Conservation (phyloP, 2,797 vertebrate genomes). For the Lophius americanus region DNA sequence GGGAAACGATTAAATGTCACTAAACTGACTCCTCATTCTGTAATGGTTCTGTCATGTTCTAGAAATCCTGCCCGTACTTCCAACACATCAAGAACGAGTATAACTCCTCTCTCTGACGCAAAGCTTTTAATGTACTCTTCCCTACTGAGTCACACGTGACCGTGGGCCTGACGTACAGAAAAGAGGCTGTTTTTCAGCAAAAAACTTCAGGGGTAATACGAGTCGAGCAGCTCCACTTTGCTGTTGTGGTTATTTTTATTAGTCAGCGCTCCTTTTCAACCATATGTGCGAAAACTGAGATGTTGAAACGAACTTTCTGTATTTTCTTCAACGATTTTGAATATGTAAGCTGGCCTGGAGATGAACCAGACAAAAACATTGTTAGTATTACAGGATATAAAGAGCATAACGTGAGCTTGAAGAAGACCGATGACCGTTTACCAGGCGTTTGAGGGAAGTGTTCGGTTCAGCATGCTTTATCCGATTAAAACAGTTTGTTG, state of each 20-base stretch:
- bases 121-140: conserved; percentile 36
- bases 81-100: conserved; percentile 22
- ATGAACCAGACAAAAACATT: neutral
- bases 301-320: neutral
- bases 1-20: neutral
- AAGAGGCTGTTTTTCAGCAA: conserved; percentile 38
- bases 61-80: conserved; percentile 42
- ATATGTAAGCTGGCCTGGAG: no score
- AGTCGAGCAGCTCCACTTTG: conserved; percentile 63
- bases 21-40: neutral
- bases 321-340: no score
- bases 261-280: conserved; percentile 32
- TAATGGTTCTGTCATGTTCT: conserved; percentile 33
- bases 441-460: neutral
- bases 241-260: conserved; percentile 18
- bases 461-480: conserved; percentile 14
- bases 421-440: neutral
- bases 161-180: conserved; percentile 33
- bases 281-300: conserved; percentile 31
- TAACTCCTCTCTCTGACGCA: conserved; percentile 16
- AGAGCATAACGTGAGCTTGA: neutral
- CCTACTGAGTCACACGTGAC: conserved; percentile 65
- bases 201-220: conserved; percentile 54
- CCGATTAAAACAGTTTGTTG: conserved; percentile 24
- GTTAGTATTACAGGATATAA: rapidly evolving